A percentile compares a stretch with the other conserved stretches of the same genome.
These are phyloP conservation scores for Drosophila lowei DNA, from an alignment of 1,140 invertebrate species.

Conservation along the genomic window DNA sequence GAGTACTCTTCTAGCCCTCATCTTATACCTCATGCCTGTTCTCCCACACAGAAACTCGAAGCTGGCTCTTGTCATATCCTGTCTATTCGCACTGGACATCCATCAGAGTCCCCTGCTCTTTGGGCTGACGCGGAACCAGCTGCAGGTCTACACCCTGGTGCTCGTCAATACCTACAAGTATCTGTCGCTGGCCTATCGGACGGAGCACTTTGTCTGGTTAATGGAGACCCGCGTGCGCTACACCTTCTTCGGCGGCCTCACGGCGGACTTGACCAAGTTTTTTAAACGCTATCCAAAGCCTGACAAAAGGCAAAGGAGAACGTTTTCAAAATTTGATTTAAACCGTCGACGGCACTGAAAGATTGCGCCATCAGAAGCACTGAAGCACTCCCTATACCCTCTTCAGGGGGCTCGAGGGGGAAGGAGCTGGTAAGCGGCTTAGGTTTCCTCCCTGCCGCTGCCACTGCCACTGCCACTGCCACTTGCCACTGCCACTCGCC, in stretches of 20 bases:
- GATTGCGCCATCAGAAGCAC: constrained; percentile 21
- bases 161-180: constrained; percentile 46
- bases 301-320: not conserved
- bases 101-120: constrained; percentile 25
- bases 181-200: constrained; percentile 33
- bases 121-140: constrained; percentile 19
- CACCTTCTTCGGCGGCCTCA: constrained; percentile 55
- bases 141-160: constrained; percentile 40
- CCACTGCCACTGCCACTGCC: not conserved
- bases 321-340: constrained; percentile 47
- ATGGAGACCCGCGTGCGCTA: constrained; percentile 52
- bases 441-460: constrained; percentile 28
- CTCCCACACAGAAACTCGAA: constrained; percentile 53
- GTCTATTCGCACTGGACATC: constrained; percentile 36
- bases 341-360: constrained; percentile 13
- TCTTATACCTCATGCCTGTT: not conserved
- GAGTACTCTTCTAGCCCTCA: not conserved
- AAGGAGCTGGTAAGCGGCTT: constrained; percentile 36
- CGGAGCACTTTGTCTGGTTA: constrained; percentile 52
- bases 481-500: not conserved
- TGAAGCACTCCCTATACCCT: not conserved
- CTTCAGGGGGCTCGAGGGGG: not conserved
- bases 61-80: constrained; percentile 42
- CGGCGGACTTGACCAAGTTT: constrained; percentile 50
- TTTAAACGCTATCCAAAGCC: constrained; percentile 21